Base-by-base conservation (phyloP, 2,797 vertebrate species). In the Megalops cyprinoides region DNA sequence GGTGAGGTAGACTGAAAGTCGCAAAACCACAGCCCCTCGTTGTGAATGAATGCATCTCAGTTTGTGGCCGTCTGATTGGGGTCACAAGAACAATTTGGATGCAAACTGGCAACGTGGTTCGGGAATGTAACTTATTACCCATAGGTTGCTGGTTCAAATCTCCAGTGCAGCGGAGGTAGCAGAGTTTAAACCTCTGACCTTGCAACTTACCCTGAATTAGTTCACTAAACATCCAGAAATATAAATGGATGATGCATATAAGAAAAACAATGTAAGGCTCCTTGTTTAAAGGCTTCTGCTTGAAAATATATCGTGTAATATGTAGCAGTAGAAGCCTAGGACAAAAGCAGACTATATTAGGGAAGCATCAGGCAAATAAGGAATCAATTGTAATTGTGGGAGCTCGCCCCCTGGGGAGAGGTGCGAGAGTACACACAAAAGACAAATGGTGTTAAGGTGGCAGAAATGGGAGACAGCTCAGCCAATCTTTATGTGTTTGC, bases 381-480 rank as follows among this genome's bases (percentile, higher is more conserved):
- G 23, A 48, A 48, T 28, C 44, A 46, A 44, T 1, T n/a, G 37
- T 42, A 42, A 44, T 69, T 69, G 18, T 69, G 34, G n/a, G 65
- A n/a, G 34, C 34, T n/a, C 37, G 20, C 23, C 34, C 65, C 37
- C 42, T 34, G 18, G 39, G 37, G 65, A 69, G 39, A 23, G 42
- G 65, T 18, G 3, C 15, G 14, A 42, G 65, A 0, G 37, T 42
- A 86, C 55, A 80, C 81, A 69, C 60, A 6, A 39, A 78, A 67
- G 79, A 87, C 81, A 86, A 86, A 84, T 78, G 79, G 82, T 67
- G 76, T n/a, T 83, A 62, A 82, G 82, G 82, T 86, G 82, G 85
- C 81, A 82, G 81, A 77, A n/a, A n/a, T n/a, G n/a, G n/a, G 82
- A 75, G 25, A 83, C 84, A 83, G 81, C 85, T 84, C 82, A 86